Evolutionary conservation across 2,113 vertebrate genomes (phyloP).

Genomic region (Dipodomys ordii): DNA sequence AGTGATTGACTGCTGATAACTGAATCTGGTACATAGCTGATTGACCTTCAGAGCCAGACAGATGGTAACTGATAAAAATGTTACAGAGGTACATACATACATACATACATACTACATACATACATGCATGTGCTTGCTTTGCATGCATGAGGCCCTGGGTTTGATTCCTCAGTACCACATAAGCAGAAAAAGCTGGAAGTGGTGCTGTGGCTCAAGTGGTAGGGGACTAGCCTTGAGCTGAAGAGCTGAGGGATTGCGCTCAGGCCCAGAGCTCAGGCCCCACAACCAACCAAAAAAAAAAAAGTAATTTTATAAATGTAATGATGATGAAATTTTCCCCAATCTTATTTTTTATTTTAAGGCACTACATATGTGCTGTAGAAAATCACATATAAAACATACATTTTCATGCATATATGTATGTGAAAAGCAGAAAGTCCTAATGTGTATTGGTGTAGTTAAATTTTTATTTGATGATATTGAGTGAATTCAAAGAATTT

Average conservation of each 20-base stretch:
- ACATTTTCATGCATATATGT: not conserved
- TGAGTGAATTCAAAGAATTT: conserved; percentile 59
- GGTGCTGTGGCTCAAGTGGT: too few species aligned
- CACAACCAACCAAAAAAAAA: too few species aligned
- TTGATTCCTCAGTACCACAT: too few species aligned
- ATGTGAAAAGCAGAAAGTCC: conserved; percentile 36
- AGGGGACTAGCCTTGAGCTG: too few species aligned
- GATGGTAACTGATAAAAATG: not conserved
- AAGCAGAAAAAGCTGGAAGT: too few species aligned
- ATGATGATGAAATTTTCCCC: conserved; percentile 37
- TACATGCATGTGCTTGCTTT: too few species aligned
- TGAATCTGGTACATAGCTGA: not conserved
- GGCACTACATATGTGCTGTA: conserved; percentile 6
- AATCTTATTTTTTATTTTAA: conserved; percentile 50
- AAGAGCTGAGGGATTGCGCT: too few species aligned
- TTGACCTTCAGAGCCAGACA: not conserved
- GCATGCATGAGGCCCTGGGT: too few species aligned
- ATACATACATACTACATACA: too few species aligned
- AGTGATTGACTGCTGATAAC: not conserved
- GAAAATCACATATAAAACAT: not conserved
- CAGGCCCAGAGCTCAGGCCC: too few species aligned
- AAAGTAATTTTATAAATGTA: conserved; percentile 41
- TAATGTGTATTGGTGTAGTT: conserved; percentile 66
- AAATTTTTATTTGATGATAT: conserved; percentile 67
- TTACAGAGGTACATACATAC: not conserved